Evolutionary conservation across 1,140 invertebrate species (phyloP), one percentile per base, ranked within the genome.

Genomic region (Hydropsyche tenuis): DNA sequence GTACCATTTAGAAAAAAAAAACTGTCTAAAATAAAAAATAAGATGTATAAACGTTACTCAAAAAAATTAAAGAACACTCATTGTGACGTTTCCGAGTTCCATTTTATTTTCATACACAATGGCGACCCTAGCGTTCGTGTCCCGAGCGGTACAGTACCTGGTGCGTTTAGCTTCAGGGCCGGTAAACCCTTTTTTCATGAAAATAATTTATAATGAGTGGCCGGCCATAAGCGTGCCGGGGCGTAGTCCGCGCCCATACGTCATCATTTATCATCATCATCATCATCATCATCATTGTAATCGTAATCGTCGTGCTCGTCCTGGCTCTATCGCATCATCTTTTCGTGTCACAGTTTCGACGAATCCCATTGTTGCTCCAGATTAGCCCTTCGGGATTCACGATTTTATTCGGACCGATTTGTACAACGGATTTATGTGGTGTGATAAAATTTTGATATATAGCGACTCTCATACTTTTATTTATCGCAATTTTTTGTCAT

Each of bases 191-290:
- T 69, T 62, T 72, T 63, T 72, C 70, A 63, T 69, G 51, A 66
- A 69, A 69, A 27, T 68, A 51, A 56, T 63, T 69, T 69, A 69
- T 64, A 46, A 62, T 69, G 37, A 64, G 42, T 62, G 60, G 27
- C 64, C 45, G 73, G 62, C 27, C 25, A 27, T 48, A 60, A 74
- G 73, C 73, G 73, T 74, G 73, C 73, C 73, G 73, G 66, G 73
- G 73, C 73, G 73, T 66, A 63, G 73, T 48, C 73, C 53, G 48
- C 14, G 64, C 60, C 23, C 70, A 25, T 63, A 66, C 30, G 63
- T 66, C 63, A 66, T 66, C 25, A 66, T 66, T 66, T 66, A 66
- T 66, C 63, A 66, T 66, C 63, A 66, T 66, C 63, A 66, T 45
- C 63, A 66, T 66, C 63, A 45, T 66, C 63, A 27, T 63, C 60